Base-by-base conservation (phyloP, 2,113 vertebrate species). In the Danionella cerebrum region DNA sequence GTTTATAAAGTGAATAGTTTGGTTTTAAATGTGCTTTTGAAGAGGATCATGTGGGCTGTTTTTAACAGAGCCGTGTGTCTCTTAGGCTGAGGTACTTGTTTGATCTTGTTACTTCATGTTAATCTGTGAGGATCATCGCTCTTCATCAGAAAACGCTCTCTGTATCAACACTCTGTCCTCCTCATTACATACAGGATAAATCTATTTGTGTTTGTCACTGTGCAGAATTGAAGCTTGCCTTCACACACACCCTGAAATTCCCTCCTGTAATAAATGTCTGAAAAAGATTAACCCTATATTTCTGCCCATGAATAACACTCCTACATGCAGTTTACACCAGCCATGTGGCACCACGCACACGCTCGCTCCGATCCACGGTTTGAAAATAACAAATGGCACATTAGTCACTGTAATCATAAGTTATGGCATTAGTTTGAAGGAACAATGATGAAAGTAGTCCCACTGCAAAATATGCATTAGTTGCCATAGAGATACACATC, bases 301-400 rank as follows among this genome's bases (percentile, higher is more conserved):
- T 45, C 42, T 63, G 18, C 59, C 44, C 29, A 48, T 27, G 33
- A 64, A 48, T 64, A 35, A 47, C 39, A 14, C 36, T 59, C 55
- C 36, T 58, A 58, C 36, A 27, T 41, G 55, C 11, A 10, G 1
- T 62, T 31, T 62, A 35, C 13, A 36, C 7, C 29, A 24, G 41
- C 7, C 12, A 11, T 55, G 11, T 55, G 31, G 13, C 33, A 2
- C 24, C 42, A 63, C 59, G 24, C 59, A 47, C 16, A 14, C 12
- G 19, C 42, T 31, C 14, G 35, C 42, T 47, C 42, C n/a, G n/a
- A n/a, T n/a, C n/a, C n/a, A 21, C 13, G 25, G 33, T 45, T 1
- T 47, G 10, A 22, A 63, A 63, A 63, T 35, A 57, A 19, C 2
- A 18, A 63, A 18, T 22, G 27, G 12, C 6, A 2, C 2, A 22